Evolutionary conservation across 1,140 invertebrate species (phyloP), one percentile per base, ranked within the genome.

Genomic region (Aphidius ervi): DNA sequence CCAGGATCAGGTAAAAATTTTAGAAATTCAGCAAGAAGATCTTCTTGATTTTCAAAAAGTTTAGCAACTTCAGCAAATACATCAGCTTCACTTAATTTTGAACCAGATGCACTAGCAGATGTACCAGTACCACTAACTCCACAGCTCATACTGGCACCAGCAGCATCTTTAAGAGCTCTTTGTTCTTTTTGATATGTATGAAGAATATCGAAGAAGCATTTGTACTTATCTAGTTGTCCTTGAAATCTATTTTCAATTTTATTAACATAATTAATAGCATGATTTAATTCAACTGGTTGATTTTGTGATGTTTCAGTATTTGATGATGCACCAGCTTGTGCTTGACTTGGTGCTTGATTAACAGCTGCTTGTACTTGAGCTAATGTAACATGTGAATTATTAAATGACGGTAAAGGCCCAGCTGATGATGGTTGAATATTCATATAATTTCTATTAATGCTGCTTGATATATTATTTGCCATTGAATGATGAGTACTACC

Each of bases 131-230:
- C 16, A 16, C 16, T 16, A 16, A 16, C 16, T n/a, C n/a, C n/a
- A n/a, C n/a, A n/a, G n/a, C n/a, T n/a, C n/a, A n/a, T n/a, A n/a
- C n/a, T n/a, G n/a, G n/a, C n/a, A n/a, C n/a, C n/a, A 16, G 0
- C 16, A 16, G 16, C 16, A 4, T 75, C 60, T 7, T 69, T 62
- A 45, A 70, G 71, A 6, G 72, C 67, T 31, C 78, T 84, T 68
- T 98, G 97, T 68, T 98, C 95, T 78, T 97, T 95, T 73, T 99
- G 97, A 79, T 99, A 99, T n/a, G 93, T 96, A 73, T 99, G 96
- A 0, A 99, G 82, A 65, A 99, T 98, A 77, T 98, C 96, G 65
- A 99, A 81, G 79, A 99, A 99, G 67, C 93, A 86, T 81, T 99
- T 98, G 79, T 99, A 99, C 69, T 98, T 97, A 70, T 98, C 95